These are phyloP conservation scores for Carassius carassius DNA, from an alignment of 2,113 vertebrate species.

Conservation along the genomic window DNA sequence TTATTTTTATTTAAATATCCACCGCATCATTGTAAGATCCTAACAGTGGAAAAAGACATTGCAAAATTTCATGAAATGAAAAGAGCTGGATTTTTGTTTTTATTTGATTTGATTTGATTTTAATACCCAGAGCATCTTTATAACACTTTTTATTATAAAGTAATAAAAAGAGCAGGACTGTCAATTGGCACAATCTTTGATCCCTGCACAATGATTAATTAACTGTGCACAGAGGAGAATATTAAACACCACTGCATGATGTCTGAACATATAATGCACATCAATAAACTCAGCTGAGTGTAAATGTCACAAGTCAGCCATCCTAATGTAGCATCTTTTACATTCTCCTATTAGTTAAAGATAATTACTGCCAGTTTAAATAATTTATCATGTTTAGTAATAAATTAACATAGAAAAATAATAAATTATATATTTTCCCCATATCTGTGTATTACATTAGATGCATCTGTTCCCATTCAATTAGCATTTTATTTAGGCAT, in stretches of 20 bases:
- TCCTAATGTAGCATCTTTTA: no score
- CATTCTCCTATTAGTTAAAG: no score
- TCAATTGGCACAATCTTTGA: slow-evolving; percentile 3
- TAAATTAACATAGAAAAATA: background rate
- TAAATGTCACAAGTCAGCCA: background rate
- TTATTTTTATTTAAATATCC: no score
- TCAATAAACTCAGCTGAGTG: background rate
- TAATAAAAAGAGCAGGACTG: background rate
- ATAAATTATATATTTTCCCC: background rate
- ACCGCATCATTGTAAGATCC: no score
- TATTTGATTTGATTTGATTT: background rate
- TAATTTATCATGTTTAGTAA: background rate
- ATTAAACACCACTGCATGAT: background rate
- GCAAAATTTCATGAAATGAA: no score
- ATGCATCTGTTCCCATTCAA: background rate
- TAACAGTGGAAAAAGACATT: no score
- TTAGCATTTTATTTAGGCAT: background rate
- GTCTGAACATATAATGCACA: background rate
- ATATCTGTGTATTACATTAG: background rate
- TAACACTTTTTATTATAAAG: background rate
- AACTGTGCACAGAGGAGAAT: background rate
- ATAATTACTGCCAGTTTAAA: background rate
- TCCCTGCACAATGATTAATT: background rate
- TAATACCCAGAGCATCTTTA: background rate
- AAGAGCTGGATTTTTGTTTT: no score